Conservation (phyloP, 1,140 invertebrate species). For the Neodiprion virginianus region DNA sequence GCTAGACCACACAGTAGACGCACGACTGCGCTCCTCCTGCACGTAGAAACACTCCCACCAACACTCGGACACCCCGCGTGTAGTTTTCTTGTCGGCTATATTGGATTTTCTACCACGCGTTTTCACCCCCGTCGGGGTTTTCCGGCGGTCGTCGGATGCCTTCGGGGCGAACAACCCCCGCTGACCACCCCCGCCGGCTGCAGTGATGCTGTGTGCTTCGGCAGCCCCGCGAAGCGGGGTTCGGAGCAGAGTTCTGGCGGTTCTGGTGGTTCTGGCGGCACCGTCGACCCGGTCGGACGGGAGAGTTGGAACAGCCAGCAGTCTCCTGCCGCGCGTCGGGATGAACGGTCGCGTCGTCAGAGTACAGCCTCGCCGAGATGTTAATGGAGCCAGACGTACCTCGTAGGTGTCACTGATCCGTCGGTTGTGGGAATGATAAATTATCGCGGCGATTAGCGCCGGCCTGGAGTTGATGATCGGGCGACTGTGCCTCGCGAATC, state of each 20-base stretch:
- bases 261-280: conserved; percentile 6
- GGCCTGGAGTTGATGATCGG: too few species aligned
- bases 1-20: background rate
- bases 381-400: background rate
- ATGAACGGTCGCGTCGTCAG: conserved; percentile 1
- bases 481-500: too few species aligned
- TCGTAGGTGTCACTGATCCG: too few species aligned
- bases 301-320: conserved; percentile 4
- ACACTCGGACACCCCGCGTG: too few species aligned
- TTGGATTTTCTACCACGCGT: conserved; percentile 11
- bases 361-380: background rate
- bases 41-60: background rate
- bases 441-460: too few species aligned
- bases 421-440: too few species aligned
- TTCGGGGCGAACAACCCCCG: conserved; percentile 2
- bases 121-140: background rate
- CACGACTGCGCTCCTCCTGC: background rate
- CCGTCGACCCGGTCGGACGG: conserved; percentile 3
- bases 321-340: conserved; percentile 1
- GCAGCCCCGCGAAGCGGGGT: background rate
- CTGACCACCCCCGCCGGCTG: background rate
- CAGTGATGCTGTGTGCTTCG: background rate
- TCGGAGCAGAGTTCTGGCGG: background rate
- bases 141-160: background rate
- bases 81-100: conserved; percentile 2